A percentile compares a stretch with the other conserved stretches of the same genome.
Evolutionary conservation across 1,140 invertebrate genomes (phyloP).

Genomic region (Pachypeltis micranthus): DNA sequence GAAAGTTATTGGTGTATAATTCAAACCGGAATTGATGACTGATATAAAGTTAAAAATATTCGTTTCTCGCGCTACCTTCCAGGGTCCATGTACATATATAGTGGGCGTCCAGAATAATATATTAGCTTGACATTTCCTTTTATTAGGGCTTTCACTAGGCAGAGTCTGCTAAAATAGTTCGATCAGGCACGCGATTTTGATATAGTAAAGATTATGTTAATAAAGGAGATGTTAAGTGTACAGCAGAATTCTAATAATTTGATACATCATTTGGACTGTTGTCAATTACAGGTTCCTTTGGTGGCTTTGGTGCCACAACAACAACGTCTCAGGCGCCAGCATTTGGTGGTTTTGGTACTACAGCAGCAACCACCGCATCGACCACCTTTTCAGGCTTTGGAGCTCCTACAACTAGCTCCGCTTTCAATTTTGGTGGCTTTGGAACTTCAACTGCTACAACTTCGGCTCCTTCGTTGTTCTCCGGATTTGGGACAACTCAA

Average conservation of each 20-base stretch:
- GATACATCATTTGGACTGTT: too few species aligned
- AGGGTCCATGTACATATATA: too few species aligned
- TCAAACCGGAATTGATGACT: too few species aligned
- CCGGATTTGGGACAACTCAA: constrained; percentile 28
- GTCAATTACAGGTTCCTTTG: constrained; percentile 8
- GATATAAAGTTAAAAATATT: too few species aligned
- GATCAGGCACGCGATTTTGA: background rate
- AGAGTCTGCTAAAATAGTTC: background rate
- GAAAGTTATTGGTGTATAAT: too few species aligned
- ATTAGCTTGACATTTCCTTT: constrained; percentile 25
- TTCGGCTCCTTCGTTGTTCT: constrained; percentile 25
- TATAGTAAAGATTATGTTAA: background rate
- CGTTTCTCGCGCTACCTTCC: too few species aligned
- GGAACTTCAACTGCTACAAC: constrained; percentile 23
- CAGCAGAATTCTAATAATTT: too few species aligned
- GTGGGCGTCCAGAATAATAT: background rate
- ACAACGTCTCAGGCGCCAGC: constrained; percentile 28
- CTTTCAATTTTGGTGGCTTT: constrained; percentile 24
- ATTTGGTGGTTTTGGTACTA: constrained; percentile 40
- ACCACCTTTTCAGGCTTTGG: constrained; percentile 41
- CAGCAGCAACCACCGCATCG: constrained; percentile 34
- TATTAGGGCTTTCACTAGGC: constrained; percentile 18
- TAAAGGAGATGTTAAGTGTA: too few species aligned
- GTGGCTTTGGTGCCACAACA: constrained; percentile 26
- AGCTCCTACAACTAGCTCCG: constrained; percentile 33